phyloP scores from a whole-genome alignment of 2,888 invertebrate species.

The Cartodere bifasciata region DNA sequence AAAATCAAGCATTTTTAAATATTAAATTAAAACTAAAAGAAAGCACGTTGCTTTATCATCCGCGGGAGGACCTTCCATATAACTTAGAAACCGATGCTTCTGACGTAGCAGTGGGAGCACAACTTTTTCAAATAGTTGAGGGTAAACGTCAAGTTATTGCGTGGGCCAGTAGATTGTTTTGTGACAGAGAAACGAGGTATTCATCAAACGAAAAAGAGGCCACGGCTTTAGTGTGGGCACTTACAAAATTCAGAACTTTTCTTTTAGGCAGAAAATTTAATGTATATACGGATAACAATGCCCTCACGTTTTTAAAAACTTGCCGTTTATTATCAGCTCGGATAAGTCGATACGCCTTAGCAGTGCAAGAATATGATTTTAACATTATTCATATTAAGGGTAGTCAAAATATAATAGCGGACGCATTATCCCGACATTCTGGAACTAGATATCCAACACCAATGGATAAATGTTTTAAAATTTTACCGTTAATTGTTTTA shows the following conservation, averaged over 20 bases:
- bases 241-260: no score
- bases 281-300: slow-evolving; percentile 5
- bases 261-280: slow-evolving; percentile 4
- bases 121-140: slow-evolving; percentile 3
- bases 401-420: slow-evolving; percentile 15
- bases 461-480: slow-evolving; percentile 5
- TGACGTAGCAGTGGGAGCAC: slow-evolving; percentile 1
- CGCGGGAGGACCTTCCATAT: slow-evolving; percentile 1
- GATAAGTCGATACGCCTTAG: slow-evolving; percentile 5
- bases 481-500: slow-evolving; percentile 1
- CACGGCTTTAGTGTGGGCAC: slow-evolving; percentile 1
- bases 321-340: slow-evolving; percentile 4
- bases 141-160: slow-evolving; percentile 2
- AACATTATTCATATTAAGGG: slow-evolving; percentile 2
- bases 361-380: slow-evolving; percentile 7
- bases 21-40: slow-evolving; percentile 5
- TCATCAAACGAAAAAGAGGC: slow-evolving; percentile 7
- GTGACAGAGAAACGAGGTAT: slow-evolving; percentile 3
- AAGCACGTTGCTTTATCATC: slow-evolving; percentile 5
- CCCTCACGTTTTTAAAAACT: slow-evolving; percentile 14
- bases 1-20: slow-evolving; percentile 3
- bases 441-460: slow-evolving; percentile 8
- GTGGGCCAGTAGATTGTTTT: slow-evolving; percentile 2
- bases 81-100: slow-evolving; percentile 1
- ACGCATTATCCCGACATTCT: slow-evolving; percentile 19